A percentile compares a stretch with the other conserved stretches of the same genome.
Evolutionary conservation across 2,113 vertebrate genomes (phyloP).

Genomic region (Hippocampus mohnikei): DNA sequence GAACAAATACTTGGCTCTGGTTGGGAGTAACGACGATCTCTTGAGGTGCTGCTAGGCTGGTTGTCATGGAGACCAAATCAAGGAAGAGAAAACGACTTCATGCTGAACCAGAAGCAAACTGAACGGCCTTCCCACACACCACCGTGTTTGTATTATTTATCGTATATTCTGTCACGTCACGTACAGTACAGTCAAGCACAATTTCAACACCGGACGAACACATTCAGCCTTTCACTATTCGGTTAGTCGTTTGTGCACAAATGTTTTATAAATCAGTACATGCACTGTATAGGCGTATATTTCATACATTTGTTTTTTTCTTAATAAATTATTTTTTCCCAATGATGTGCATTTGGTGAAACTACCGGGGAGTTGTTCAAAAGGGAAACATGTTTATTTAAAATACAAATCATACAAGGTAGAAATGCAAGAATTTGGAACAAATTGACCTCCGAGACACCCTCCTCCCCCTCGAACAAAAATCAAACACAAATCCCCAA

Average conservation of each 20-base stretch:
- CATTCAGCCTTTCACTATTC: background rate
- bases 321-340: constrained; percentile 77
- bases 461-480: constrained; percentile 14
- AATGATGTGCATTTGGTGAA: constrained; percentile 41
- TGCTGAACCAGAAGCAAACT: background rate
- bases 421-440: constrained; percentile 41
- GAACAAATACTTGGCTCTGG: background rate
- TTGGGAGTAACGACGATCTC: background rate
- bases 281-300: constrained; percentile 26
- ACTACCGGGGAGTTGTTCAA: constrained; percentile 36
- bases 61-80: background rate
- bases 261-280: background rate
- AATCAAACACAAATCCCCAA: constrained; percentile 69
- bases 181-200: background rate
- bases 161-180: background rate
- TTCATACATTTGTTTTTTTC: constrained; percentile 66
- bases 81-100: background rate
- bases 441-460: constrained; percentile 56
- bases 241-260: background rate
- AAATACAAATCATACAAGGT: constrained; percentile 62
- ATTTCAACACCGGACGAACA: background rate
- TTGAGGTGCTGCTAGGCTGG: background rate
- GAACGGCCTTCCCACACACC: background rate
- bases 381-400: constrained; percentile 71
- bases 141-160: background rate